Evolutionary conservation across 2,888 invertebrate species (phyloP).

Genomic region (Caenorhabditis virilis): DNA sequence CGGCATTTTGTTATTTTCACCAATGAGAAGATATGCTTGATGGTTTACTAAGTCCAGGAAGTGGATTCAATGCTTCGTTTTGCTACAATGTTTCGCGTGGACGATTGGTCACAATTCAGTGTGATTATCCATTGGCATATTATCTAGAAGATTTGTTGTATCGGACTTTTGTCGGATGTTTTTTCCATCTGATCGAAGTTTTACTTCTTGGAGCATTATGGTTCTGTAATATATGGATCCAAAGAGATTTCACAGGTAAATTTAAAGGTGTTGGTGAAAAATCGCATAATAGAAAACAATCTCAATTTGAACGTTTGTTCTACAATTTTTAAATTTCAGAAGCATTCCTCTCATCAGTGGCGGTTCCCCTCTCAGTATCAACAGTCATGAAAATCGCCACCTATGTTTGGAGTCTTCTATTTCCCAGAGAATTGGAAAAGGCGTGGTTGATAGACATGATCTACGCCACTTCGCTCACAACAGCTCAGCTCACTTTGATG

Average conservation of each 20-base stretch:
- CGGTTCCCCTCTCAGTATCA: slow-evolving; percentile 20
- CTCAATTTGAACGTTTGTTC: too few species aligned
- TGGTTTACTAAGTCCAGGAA: too few species aligned
- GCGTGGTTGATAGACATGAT: slow-evolving; percentile 33
- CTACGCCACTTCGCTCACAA: slow-evolving; percentile 23
- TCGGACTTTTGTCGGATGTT: slow-evolving; percentile 31
- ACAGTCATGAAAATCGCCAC: slow-evolving; percentile 36
- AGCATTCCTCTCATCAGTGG: slow-evolving; percentile 32
- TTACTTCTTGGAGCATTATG: slow-evolving; percentile 29
- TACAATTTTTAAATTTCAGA: slow-evolving; percentile 9
- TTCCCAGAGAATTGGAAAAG: slow-evolving; percentile 25
- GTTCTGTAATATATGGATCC: slow-evolving; percentile 42
- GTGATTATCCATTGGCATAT: slow-evolving; percentile 29
- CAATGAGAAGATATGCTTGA: neutral
- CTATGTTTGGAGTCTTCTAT: slow-evolving; percentile 18
- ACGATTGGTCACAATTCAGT: slow-evolving; percentile 20
- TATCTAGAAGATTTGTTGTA: slow-evolving; percentile 24
- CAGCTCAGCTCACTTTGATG: slow-evolving; percentile 28
- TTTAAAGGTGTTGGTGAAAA: too few species aligned
- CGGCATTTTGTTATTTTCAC: too few species aligned
- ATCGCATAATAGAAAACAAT: too few species aligned
- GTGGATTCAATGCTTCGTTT: too few species aligned
- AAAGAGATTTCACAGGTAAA: slow-evolving; percentile 25
- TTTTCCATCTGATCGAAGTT: slow-evolving; percentile 35
- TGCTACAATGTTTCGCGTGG: slow-evolving; percentile 37